Evolutionary conservation across 2,888 invertebrate species (phyloP), one percentile per base, ranked within the genome.

Genomic region (Disparrhopalites patrizii): DNA sequence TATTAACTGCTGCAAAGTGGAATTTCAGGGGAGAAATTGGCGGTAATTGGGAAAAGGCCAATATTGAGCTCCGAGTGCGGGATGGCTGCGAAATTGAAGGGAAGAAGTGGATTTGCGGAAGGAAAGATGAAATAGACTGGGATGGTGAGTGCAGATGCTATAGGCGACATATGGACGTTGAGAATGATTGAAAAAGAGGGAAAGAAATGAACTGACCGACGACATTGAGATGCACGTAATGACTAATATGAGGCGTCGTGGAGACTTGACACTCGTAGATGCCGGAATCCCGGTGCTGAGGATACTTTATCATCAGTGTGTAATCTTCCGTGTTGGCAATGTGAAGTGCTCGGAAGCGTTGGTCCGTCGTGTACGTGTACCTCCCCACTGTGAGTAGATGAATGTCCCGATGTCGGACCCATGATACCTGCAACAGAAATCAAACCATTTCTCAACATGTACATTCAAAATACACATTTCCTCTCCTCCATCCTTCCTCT

Each of bases 231-330:
- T 92, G 89, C 78, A 94, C 89, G 79, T 90, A 92, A 80, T 93
- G 93, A 77, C 92, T 91, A 84, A 92, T 88, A 78, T 93, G 93
- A 25, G 93, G 93, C 66, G 92, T 92, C 69, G 93, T 93, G 75
- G 92, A 92, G 78, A 94, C 90, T 84, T 94, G 94, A 81, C 93
- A 94, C 82, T 94, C 93, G 81, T 94, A 94, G 76, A 91, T 87
- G 27, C 68, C 68, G 20, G 50, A 86, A 80, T 94, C 93, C 74
- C 91, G 85, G 79, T 91, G 89, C 79, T 93, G 93, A 1, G 93
- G 90, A 79, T 92, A 93, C 80, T 93, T 92, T 80, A 94, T 91
- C 82, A 90, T 90, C 76, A 94, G 84, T 70, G 89, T 91, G 92
- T 93, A 93, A 82, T 93, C 93, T 81, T 93, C 93, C 18, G 79